phyloP scores from a whole-genome alignment of 2,113 vertebrate genomes.

The Salminus brasiliensis region DNA sequence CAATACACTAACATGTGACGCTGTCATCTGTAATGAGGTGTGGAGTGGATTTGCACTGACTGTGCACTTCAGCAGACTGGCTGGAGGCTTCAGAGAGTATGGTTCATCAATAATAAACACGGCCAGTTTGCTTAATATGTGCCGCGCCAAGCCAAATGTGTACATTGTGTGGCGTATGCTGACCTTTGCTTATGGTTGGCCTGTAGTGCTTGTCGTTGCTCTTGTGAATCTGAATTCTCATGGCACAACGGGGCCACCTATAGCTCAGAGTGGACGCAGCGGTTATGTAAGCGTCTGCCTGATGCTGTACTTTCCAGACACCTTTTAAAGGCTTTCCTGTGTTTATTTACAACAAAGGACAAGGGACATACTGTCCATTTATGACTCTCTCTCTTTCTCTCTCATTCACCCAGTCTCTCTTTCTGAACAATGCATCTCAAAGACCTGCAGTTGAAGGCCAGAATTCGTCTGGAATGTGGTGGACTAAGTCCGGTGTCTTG shows the following conservation, averaged over 20 bases:
- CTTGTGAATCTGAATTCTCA: background rate
- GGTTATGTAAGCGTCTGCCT: conserved; percentile 66
- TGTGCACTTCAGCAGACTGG: background rate
- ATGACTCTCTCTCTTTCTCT: conserved; percentile 25
- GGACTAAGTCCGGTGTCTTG: conserved; percentile 2
- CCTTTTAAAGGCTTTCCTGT: conserved; percentile 73
- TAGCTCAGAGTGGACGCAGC: conserved; percentile 38
- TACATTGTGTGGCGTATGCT: background rate
- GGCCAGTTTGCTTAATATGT: background rate
- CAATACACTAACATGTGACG: background rate
- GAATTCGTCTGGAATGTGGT: conserved; percentile 35
- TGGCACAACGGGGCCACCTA: background rate
- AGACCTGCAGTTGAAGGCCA: conserved; percentile 31
- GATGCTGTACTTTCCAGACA: conserved; percentile 61
- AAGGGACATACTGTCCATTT: conserved; percentile 62
- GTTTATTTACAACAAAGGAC: conserved; percentile 69
- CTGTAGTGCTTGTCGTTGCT: background rate
- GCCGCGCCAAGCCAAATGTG: background rate
- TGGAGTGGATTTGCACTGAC: background rate
- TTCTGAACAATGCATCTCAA: conserved; percentile 48
- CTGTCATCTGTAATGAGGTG: background rate
- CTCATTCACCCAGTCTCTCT: background rate
- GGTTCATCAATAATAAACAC: conserved; percentile 4
- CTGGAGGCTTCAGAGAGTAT: background rate
- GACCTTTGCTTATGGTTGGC: background rate